A percentile compares a stretch with the other conserved stretches of the same genome.
These are phyloP conservation scores for Pemphigus obesinymphae DNA, from an alignment of 1,140 invertebrate species.

Conservation along the genomic window DNA sequence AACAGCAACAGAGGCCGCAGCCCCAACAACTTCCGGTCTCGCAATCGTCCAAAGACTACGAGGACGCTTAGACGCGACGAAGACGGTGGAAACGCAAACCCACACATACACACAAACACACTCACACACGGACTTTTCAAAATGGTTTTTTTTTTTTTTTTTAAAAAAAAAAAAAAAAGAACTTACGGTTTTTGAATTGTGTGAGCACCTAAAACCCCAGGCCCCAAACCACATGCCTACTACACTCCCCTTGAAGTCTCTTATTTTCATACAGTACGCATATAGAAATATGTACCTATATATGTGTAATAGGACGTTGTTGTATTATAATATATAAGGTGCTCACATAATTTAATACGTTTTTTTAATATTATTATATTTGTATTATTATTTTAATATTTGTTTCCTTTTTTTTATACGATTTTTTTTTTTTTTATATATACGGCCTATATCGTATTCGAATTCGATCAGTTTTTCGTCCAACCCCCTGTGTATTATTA, in stretches of 20 bases:
- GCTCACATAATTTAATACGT: constrained; percentile 26
- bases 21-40: background rate
- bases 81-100: background rate
- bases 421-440: background rate
- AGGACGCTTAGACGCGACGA: background rate
- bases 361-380: background rate
- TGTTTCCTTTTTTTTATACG: constrained; percentile 37
- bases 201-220: background rate
- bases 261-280: too few relatives aligned
- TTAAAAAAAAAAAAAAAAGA: too few relatives aligned
- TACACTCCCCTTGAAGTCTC: background rate
- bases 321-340: background rate
- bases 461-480: background rate
- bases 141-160: constrained; percentile 17
- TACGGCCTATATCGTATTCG: background rate
- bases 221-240: background rate
- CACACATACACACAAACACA: too few relatives aligned
- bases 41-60: constrained; percentile 28
- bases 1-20: background rate
- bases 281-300: background rate
- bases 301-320: background rate
- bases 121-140: background rate
- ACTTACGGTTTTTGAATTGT: constrained; percentile 20
- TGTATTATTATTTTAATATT: constrained; percentile 7
- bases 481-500: background rate